A percentile compares a stretch with the other conserved stretches of the same genome.
Evolutionary conservation across 2,113 vertebrate species (phyloP).

Genomic region (Thamnophis sirtalis): DNA sequence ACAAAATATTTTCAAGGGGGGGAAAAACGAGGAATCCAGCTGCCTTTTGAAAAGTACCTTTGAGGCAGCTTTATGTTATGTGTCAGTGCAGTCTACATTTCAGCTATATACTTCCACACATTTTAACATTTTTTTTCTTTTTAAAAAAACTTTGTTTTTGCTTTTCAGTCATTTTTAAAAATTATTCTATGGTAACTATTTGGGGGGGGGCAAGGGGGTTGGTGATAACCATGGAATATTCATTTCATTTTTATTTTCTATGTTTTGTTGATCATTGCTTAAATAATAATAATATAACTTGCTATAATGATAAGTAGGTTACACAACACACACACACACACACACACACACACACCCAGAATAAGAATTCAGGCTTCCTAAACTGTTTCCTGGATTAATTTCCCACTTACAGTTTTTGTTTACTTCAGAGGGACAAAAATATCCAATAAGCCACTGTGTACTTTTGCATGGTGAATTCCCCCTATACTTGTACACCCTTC

Average conservation of each 20-base stretch:
- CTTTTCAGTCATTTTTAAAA: neutral
- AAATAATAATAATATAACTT: neutral
- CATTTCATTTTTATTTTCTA: neutral
- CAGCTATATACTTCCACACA: neutral
- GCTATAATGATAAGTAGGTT: neutral
- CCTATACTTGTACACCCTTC: neutral
- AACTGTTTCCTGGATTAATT: neutral
- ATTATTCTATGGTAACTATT: neutral
- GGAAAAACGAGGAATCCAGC: no score
- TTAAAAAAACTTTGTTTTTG: neutral
- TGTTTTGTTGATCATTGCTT: neutral
- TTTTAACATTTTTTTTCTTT: neutral
- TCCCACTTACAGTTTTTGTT: neutral
- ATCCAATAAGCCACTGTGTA: neutral
- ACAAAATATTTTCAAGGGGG: no score
- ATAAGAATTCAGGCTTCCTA: neutral
- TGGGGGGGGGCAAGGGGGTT: no score
- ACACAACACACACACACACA: accelerated
- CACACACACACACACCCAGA: neutral
- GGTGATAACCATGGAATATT: neutral
- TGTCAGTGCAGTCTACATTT: neutral
- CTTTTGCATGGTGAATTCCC: neutral
- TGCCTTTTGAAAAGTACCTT: no score
- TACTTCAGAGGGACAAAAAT: neutral
- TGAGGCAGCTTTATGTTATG: neutral